These are phyloP conservation scores for silkworm (Bombyx mori) DNA, from an alignment of 1,140 invertebrate species.

Conservation along the genomic window DNA sequence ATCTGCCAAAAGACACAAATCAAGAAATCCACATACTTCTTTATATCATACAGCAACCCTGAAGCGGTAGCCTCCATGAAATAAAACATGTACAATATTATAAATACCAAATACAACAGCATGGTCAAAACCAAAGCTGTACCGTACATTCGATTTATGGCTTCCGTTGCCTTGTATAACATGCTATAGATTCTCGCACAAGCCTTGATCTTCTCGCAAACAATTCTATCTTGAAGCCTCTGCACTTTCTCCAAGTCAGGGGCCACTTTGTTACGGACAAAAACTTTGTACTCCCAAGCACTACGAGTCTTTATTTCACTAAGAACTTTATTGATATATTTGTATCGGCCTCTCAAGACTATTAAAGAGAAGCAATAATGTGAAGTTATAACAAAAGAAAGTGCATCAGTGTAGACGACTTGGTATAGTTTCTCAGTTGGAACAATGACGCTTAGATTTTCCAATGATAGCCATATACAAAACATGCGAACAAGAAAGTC, in stretches of 20 bases:
- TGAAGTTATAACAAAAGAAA: conserved; percentile 24
- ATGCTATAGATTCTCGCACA: conserved; percentile 38
- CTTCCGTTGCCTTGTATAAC: conserved; percentile 26
- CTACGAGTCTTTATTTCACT: conserved; percentile 21
- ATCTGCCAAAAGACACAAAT: conserved; percentile 43
- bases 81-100: conserved; percentile 43
- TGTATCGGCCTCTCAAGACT: conserved; percentile 26
- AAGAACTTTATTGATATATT: conserved; percentile 31
- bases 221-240: conserved; percentile 27
- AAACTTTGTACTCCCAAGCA: conserved; percentile 23
- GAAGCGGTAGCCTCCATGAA: conserved; percentile 52
- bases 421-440: conserved; percentile 33
- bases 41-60: conserved; percentile 35
- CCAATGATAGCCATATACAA: conserved; percentile 25
- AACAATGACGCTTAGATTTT: conserved; percentile 14
- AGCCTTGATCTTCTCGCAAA: conserved; percentile 32
- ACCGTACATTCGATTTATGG: conserved; percentile 31
- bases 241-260: conserved; percentile 15
- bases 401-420: conserved; percentile 25
- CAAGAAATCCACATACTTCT: conserved; percentile 33
- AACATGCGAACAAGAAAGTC: conserved; percentile 21
- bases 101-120: conserved; percentile 21
- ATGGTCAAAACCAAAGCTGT: conserved; percentile 29
- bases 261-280: conserved; percentile 20
- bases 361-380: conserved; percentile 31